A percentile compares a stretch with the other conserved stretches of the same genome.
Conservation (phyloP, 2,797 vertebrate species). For the Choloepus didactylus region DNA sequence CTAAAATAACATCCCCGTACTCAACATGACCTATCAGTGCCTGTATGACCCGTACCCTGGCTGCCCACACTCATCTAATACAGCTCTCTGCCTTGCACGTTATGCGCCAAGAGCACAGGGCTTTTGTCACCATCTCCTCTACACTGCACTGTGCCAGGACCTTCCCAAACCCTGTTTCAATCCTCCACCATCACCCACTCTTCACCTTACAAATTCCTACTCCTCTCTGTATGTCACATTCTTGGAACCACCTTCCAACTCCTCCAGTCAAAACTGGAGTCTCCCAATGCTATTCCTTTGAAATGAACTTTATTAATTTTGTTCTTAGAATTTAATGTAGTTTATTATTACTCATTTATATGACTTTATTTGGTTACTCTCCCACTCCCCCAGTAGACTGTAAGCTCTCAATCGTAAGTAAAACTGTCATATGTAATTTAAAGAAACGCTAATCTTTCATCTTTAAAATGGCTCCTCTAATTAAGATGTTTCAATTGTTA, state of each 20-base stretch:
- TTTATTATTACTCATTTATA: background rate
- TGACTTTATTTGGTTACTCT: background rate
- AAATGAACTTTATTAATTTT: background rate
- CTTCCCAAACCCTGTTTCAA: background rate
- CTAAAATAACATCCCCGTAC: background rate
- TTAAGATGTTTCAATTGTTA: constrained; percentile 44
- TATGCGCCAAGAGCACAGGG: background rate
- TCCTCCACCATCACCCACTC: background rate
- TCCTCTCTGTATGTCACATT: background rate
- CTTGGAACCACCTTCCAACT: background rate
- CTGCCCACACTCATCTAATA: background rate
- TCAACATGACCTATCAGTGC: background rate
- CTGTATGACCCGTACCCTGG: no score
- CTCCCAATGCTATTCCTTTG: background rate
- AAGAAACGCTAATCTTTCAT: constrained; percentile 33
- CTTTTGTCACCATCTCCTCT: background rate
- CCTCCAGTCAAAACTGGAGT: background rate
- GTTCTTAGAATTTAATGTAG: background rate
- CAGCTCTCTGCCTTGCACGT: background rate
- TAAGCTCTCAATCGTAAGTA: constrained; percentile 51
- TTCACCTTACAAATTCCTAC: background rate
- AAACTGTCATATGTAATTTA: constrained; percentile 8
- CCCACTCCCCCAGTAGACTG: background rate
- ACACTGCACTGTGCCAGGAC: background rate
- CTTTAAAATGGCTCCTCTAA: constrained; percentile 54